These are phyloP conservation scores for Elegia similella DNA, from an alignment of 2,888 invertebrate genomes.

Conservation along the genomic window DNA sequence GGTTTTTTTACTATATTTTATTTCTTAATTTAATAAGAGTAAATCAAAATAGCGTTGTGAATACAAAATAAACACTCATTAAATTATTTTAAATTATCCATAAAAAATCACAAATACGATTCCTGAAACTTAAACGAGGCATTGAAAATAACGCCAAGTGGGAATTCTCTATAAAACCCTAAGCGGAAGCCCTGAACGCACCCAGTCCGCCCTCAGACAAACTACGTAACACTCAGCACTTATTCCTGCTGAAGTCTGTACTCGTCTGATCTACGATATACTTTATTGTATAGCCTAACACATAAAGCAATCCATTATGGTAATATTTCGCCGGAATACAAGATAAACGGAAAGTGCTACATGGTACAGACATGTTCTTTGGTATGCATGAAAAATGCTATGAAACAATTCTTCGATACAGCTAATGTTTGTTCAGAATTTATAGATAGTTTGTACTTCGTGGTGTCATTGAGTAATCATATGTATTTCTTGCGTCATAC, in stretches of 20 bases:
- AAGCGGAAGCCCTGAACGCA: constrained; percentile 40
- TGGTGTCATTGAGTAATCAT: too few species aligned
- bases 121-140: too few species aligned
- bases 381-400: neutral
- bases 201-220: constrained; percentile 29
- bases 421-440: too few species aligned
- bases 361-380: neutral
- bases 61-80: too few species aligned
- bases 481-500: too few species aligned
- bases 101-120: too few species aligned
- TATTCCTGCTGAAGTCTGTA: constrained; percentile 25
- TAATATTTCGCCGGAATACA: constrained; percentile 6
- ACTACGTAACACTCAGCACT: constrained; percentile 29
- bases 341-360: neutral
- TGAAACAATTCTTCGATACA: neutral
- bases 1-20: too few species aligned
- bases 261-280: constrained; percentile 20
- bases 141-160: too few species aligned
- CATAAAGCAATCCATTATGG: constrained; percentile 24
- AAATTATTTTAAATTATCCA: too few species aligned
- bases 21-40: too few species aligned
- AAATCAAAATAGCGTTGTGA: too few species aligned
- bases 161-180: neutral
- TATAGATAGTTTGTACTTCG: too few species aligned
- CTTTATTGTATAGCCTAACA: constrained; percentile 22